phyloP scores from a whole-genome alignment of 2,113 vertebrate species.

The Melospiza georgiana region DNA sequence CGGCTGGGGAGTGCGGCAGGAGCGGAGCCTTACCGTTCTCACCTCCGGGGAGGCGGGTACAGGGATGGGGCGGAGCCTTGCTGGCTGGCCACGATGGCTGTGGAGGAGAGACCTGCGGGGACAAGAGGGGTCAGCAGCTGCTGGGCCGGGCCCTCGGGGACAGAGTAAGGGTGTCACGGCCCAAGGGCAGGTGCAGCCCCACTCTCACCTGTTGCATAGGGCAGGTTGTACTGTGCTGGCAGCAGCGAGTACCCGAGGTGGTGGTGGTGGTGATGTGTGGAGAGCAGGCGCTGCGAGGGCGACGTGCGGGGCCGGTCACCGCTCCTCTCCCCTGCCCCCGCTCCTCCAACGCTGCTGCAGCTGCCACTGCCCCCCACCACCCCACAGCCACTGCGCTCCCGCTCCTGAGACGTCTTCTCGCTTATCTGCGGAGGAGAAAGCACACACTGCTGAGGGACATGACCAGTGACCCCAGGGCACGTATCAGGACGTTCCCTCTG shows the following conservation, averaged over 20 bases:
- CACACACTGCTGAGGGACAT: neutral
- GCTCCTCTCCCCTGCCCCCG: conserved; percentile 77
- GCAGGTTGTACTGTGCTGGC: conserved; percentile 93
- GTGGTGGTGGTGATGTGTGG: conserved; percentile 96
- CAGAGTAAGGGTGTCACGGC: fast-evolving
- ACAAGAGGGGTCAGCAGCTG: neutral
- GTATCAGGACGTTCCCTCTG: fast-evolving
- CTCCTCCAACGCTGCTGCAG: conserved; percentile 73
- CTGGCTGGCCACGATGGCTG: conserved; percentile 90
- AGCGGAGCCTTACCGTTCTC: conserved; percentile 86
- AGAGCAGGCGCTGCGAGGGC: conserved; percentile 94
- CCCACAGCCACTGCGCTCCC: conserved; percentile 83
- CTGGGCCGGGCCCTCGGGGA: fast-evolving
- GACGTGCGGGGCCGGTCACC: conserved; percentile 93
- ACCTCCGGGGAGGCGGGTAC: conserved; percentile 93
- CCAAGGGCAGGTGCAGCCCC: neutral
- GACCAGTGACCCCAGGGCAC: fast-evolving
- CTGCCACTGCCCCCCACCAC: conserved; percentile 78
- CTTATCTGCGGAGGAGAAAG: conserved; percentile 73
- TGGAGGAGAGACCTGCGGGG: conserved; percentile 89
- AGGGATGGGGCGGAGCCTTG: conserved; percentile 81
- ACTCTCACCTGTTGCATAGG: conserved; percentile 91
- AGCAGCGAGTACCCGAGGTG: conserved; percentile 94
- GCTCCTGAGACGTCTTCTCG: conserved; percentile 86
- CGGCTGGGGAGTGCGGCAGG: fast-evolving